Conservation (phyloP, 1,140 invertebrate species). For the Phthorimaea operculella region DNA sequence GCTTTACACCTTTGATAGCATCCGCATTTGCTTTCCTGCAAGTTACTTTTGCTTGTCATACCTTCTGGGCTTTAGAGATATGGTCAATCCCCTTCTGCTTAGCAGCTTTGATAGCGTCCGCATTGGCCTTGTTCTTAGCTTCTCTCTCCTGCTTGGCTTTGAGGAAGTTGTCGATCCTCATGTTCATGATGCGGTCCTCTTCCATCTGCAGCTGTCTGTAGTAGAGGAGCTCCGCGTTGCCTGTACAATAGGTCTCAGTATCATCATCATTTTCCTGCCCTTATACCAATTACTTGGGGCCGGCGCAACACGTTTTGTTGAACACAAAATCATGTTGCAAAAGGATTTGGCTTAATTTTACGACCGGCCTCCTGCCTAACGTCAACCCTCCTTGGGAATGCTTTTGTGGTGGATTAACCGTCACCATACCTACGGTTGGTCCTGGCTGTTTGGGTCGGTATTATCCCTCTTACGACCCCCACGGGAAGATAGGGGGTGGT, state of each 20-base stretch:
- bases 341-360: no score
- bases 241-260: no score
- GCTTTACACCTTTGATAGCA: slow-evolving; percentile 55
- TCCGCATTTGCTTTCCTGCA: slow-evolving; percentile 43
- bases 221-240: slow-evolving; percentile 57
- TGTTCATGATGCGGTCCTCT: slow-evolving; percentile 54
- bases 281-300: no score
- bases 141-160: slow-evolving; percentile 54
- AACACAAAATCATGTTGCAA: no score
- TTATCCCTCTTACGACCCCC: no score
- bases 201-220: slow-evolving; percentile 61
- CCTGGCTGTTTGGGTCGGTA: no score
- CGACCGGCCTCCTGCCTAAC: no score
- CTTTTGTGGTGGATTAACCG: no score
- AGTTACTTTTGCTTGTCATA: slow-evolving; percentile 28
- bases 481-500: no score
- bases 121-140: slow-evolving; percentile 40
- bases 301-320: background rate
- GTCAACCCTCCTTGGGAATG: no score
- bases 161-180: slow-evolving; percentile 54
- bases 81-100: slow-evolving; percentile 62
- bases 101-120: slow-evolving; percentile 51
- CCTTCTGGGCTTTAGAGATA: slow-evolving; percentile 63
- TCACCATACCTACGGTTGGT: no score
- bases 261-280: no score